These are phyloP conservation scores for Batillaria attramentaria DNA, from an alignment of 1,140 invertebrate genomes.

Conservation along the genomic window DNA sequence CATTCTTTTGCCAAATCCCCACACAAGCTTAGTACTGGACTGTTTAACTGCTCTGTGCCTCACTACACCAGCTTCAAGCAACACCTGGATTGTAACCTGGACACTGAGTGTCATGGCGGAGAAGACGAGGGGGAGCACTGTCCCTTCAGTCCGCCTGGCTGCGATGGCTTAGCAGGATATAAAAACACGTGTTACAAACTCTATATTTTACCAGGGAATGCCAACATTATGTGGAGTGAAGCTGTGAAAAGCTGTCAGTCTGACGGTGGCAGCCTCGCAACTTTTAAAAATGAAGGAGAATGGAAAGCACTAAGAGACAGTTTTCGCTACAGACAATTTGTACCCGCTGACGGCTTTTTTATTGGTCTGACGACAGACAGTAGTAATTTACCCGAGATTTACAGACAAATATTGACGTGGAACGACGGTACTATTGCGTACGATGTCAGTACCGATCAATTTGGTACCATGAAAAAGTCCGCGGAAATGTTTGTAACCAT, in stretches of 20 bases:
- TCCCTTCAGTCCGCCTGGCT: background rate
- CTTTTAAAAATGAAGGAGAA: background rate
- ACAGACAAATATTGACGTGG: background rate
- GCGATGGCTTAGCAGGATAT: background rate
- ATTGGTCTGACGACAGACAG: background rate
- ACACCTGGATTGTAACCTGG: background rate
- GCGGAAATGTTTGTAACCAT: too few species aligned
- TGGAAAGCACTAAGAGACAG: background rate
- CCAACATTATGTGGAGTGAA: background rate
- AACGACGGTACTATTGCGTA: background rate
- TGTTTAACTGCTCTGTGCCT: too few species aligned
- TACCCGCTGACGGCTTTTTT: background rate
- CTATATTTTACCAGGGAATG: background rate
- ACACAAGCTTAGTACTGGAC: too few species aligned
- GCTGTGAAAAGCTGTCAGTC: background rate
- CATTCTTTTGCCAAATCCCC: too few species aligned
- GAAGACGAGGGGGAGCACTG: background rate
- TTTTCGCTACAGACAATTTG: slow-evolving; percentile 1
- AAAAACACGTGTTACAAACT: background rate
- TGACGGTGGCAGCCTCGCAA: background rate
- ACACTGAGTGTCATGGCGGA: background rate
- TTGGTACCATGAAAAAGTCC: too few species aligned
- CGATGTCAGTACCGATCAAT: background rate
- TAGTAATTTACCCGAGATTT: background rate
- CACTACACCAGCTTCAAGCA: background rate